Conservation (phyloP, 2,888 invertebrate genomes). For the Drosophila koepferae region DNA sequence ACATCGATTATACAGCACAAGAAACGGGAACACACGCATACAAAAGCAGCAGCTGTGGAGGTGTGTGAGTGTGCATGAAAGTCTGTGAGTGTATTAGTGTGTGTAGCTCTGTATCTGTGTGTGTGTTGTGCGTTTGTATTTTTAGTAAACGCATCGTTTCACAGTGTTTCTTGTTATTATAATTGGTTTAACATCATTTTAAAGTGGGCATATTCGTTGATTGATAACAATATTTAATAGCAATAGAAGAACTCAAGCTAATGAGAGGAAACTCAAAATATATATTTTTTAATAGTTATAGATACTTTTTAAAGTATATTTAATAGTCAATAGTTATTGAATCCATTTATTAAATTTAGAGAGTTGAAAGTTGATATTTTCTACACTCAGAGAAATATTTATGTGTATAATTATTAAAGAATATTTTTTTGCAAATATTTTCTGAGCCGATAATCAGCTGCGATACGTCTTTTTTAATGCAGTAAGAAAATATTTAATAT, state of each 20-base stretch:
- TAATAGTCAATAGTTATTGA: not conserved
- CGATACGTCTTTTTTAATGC: too few relatives aligned
- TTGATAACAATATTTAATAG: not conserved
- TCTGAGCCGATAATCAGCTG: too few relatives aligned
- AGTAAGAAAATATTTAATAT: too few relatives aligned
- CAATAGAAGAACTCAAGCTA: not conserved
- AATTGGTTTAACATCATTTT: not conserved
- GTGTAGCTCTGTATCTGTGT: not conserved
- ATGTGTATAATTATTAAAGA: too few relatives aligned
- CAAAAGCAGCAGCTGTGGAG: not conserved
- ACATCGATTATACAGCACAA: slow-evolving; percentile 61
- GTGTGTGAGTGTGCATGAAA: too few relatives aligned
- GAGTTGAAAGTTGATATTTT: too few relatives aligned
- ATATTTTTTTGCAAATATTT: too few relatives aligned
- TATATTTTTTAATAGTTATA: not conserved
- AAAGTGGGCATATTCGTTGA: slow-evolving; percentile 1
- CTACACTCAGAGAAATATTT: too few relatives aligned
- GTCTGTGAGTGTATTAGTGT: not conserved
- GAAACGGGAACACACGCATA: slow-evolving; percentile 42
- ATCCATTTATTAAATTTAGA: not conserved
- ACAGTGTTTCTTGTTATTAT: slow-evolving; percentile 9
- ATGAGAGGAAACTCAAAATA: not conserved
- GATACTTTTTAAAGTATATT: not conserved
- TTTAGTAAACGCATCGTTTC: slow-evolving; percentile 36
- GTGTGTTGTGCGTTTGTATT: slow-evolving; percentile 8